Conservation (phyloP, 2,888 invertebrate genomes). For the Didymodactylos carnosus region DNA sequence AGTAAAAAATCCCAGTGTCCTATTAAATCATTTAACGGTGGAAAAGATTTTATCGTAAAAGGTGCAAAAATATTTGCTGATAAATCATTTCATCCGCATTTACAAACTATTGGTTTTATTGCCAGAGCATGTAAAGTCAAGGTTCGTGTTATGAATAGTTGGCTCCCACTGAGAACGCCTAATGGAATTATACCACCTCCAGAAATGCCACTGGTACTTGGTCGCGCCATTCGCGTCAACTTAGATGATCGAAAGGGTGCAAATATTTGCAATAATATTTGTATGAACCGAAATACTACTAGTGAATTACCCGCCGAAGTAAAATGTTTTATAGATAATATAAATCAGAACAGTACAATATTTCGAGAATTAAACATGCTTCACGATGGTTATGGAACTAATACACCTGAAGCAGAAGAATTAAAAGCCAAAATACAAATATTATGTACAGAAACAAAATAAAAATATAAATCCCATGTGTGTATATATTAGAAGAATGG, state of each 20-base stretch:
- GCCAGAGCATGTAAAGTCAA: neutral
- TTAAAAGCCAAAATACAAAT: neutral
- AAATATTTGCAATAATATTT: neutral
- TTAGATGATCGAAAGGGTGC: neutral
- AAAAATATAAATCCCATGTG: no score
- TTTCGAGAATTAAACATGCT: neutral
- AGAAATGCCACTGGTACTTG: neutral
- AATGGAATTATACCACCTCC: neutral
- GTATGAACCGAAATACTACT: neutral
- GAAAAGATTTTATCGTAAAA: neutral
- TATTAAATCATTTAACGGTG: neutral
- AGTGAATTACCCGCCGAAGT: neutral
- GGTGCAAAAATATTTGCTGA: neutral
- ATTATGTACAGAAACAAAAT: no score
- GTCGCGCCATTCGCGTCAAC: neutral
- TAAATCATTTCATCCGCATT: neutral
- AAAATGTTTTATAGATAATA: neutral
- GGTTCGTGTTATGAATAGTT: neutral
- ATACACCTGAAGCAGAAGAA: neutral
- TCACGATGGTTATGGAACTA: neutral
- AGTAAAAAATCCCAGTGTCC: no score
- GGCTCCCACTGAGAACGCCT: neutral
- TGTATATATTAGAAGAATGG: no score
- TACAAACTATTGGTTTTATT: neutral
- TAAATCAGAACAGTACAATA: neutral